Evolutionary conservation across 2,888 invertebrate species (phyloP).

Genomic region (Oscheius sp.): DNA sequence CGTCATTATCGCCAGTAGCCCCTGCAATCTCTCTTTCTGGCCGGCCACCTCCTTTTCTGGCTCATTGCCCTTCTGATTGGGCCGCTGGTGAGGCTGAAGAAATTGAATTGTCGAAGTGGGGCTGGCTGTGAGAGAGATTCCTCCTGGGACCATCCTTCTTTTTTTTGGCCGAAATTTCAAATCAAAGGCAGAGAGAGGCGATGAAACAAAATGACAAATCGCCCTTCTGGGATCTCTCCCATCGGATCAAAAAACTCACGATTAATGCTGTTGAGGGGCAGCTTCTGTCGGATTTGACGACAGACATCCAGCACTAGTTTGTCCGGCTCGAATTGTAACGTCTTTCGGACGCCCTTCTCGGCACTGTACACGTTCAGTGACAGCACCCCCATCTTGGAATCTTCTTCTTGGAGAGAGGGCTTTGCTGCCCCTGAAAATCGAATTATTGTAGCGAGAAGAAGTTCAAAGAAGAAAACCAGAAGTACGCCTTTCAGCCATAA

Average conservation of each 20-base stretch:
- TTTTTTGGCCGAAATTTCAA: not conserved
- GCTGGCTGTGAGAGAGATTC: not conserved
- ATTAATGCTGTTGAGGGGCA: constrained; percentile 74
- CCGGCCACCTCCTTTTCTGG: not conserved
- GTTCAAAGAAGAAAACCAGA: no score
- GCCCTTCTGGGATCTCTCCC: constrained; percentile 81
- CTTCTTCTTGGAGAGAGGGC: not conserved
- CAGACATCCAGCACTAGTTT: constrained; percentile 95
- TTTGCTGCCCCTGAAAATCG: constrained; percentile 23
- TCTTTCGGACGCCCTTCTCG: constrained; percentile 80
- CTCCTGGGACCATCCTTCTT: constrained; percentile 7
- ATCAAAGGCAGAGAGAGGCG: not conserved
- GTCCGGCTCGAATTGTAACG: constrained; percentile 93
- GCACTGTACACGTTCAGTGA: constrained; percentile 74
- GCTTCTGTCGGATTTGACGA: constrained; percentile 91
- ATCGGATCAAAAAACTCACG: constrained; percentile 82
- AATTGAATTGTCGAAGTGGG: constrained; percentile 1
- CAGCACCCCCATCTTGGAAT: constrained; percentile 71
- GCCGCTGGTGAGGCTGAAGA: constrained; percentile 1
- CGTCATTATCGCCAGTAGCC: no score
- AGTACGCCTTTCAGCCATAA: no score
- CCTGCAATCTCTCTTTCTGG: no score
- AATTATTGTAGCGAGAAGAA: not conserved
- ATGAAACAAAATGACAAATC: not conserved
- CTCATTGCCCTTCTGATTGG: constrained; percentile 19